Evolutionary conservation across 2,113 vertebrate genomes (phyloP).

Genomic region (Lucifuga dentata): DNA sequence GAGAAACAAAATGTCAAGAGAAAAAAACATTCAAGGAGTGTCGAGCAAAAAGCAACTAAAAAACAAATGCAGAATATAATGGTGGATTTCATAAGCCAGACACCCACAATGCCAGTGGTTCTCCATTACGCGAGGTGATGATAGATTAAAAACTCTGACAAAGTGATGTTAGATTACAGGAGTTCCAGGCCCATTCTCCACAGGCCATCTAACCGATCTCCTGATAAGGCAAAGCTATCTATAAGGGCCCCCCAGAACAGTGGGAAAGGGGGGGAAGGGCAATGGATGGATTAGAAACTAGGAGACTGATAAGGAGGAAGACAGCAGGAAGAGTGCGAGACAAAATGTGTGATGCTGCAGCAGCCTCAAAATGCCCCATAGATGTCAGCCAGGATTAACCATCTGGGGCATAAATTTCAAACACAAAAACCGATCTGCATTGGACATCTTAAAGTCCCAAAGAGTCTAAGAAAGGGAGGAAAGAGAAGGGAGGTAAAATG

Average conservation of each 20-base stretch:
- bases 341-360: slow-evolving; percentile 36
- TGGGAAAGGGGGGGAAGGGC: slow-evolving; percentile 36
- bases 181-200: slow-evolving; percentile 65
- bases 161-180: slow-evolving; percentile 62
- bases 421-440: not conserved
- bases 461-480: not conserved
- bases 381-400: not conserved
- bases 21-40: not conserved
- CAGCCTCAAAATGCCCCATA: not conserved
- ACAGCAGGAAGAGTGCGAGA: slow-evolving; percentile 43
- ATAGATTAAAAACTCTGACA: slow-evolving; percentile 73
- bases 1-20: not conserved
- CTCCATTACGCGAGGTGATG: slow-evolving; percentile 56
- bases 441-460: not conserved
- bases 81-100: slow-evolving; percentile 1
- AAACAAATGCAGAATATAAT: slow-evolving; percentile 2
- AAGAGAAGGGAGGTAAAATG: slow-evolving; percentile 1
- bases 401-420: not conserved
- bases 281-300: slow-evolving; percentile 57
- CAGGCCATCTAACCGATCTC: slow-evolving; percentile 63
- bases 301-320: slow-evolving; percentile 62
- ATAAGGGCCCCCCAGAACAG: slow-evolving; percentile 55
- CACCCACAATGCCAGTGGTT: slow-evolving; percentile 25
- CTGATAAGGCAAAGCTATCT: slow-evolving; percentile 70
- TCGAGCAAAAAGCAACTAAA: not conserved